Conservation (phyloP, 2,888 invertebrate species). For the Neoitamus cyanurus region DNA sequence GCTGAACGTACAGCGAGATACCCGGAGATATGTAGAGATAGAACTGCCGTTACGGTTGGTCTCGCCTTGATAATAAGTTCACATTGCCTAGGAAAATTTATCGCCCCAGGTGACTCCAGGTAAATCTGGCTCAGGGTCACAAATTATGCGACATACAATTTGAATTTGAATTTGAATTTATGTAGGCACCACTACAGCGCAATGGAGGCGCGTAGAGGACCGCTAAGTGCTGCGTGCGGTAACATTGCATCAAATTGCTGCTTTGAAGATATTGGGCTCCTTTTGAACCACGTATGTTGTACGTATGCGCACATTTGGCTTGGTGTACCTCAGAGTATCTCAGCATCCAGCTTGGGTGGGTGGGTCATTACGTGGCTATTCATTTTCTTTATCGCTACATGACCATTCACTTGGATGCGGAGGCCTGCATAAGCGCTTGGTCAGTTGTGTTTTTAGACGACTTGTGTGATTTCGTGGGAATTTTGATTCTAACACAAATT, state of each 20-base stretch:
- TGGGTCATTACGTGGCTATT: slow-evolving; percentile 51
- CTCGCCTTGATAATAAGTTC: slow-evolving; percentile 25
- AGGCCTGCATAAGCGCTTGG: slow-evolving; percentile 29
- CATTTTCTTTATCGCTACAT: slow-evolving; percentile 52
- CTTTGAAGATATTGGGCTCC: background rate
- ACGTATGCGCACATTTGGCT: background rate
- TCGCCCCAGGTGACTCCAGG: slow-evolving; percentile 27
- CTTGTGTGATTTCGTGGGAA: slow-evolving; percentile 19
- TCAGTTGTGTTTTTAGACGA: slow-evolving; percentile 18
- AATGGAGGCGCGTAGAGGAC: background rate
- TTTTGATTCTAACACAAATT: background rate
- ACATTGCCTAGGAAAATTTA: slow-evolving; percentile 47
- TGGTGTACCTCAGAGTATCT: slow-evolving; percentile 6
- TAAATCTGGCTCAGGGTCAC: slow-evolving; percentile 49
- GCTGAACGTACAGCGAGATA: background rate
- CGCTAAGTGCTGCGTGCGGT: background rate
- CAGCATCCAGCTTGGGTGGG: slow-evolving; percentile 44
- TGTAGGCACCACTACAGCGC: slow-evolving; percentile 25
- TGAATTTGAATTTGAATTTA: slow-evolving; percentile 49
- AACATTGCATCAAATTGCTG: background rate
- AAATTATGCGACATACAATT: slow-evolving; percentile 44
- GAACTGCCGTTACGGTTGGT: slow-evolving; percentile 34
- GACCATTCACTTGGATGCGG: slow-evolving; percentile 47
- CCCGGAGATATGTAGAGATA: background rate
- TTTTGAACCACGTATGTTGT: background rate